Evolutionary conservation across 2,113 vertebrate genomes (phyloP).

Genomic region (Pteruthius melanotis): DNA sequence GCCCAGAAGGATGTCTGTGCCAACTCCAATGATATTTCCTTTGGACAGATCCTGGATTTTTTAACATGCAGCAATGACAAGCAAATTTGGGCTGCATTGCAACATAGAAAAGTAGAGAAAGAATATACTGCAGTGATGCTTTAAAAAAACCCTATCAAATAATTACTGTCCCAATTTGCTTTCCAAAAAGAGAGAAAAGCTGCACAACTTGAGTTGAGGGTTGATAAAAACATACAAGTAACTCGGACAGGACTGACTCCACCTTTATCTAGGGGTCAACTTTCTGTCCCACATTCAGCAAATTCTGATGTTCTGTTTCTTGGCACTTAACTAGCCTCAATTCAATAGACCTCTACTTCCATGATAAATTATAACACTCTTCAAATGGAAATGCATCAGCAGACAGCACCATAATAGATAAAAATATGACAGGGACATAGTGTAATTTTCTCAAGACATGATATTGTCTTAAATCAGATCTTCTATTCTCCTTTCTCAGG

Average conservation of each 20-base stretch:
- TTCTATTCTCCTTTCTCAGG: constrained; percentile 22
- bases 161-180: background rate
- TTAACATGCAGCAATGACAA: background rate
- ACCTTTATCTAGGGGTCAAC: background rate
- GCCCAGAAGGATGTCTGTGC: background rate
- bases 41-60: background rate
- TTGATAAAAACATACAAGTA: background rate
- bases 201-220: background rate
- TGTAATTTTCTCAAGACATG: constrained; percentile 50
- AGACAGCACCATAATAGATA: constrained; percentile 26
- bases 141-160: background rate
- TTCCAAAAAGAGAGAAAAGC: background rate
- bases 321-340: background rate
- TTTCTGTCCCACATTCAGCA: background rate
- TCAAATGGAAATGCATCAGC: constrained; percentile 27
- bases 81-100: background rate
- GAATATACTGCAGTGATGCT: background rate
- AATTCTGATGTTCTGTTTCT: background rate
- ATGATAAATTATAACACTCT: constrained; percentile 15
- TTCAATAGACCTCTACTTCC: background rate
- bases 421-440: background rate
- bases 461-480: constrained; percentile 39
- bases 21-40: background rate
- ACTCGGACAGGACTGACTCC: background rate
- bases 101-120: background rate